Evolutionary conservation across 2,113 vertebrate species (phyloP), one percentile per base, ranked within the genome.

Genomic region (Phaethon lepturus): DNA sequence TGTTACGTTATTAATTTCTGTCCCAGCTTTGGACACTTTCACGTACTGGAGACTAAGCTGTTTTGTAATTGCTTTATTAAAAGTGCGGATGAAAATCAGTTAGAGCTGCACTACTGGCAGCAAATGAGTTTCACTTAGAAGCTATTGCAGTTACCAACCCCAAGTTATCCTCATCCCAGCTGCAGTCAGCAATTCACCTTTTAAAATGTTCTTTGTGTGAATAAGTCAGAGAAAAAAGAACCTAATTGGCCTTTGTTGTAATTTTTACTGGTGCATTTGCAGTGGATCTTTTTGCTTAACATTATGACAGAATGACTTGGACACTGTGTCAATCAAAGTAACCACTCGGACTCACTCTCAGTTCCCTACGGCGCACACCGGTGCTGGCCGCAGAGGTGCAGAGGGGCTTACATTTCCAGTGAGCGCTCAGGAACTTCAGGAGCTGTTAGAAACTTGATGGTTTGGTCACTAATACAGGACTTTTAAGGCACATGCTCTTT

Each of bases 171-270:
- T 86, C 58, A 82, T 85, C 83, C 80, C 66, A 90, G 77, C 45
- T 90, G 35, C 86, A 81, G 73, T 94, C 73, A 87, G 79, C 66
- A 91, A 85, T 85, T 87, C 96, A 93, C 93, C 86, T 95, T 97
- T 95, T 84, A 91, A 94, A 95, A 68, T 60, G 44, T 81, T 81
- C 52, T 91, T 87, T 89, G 80, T 94, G 52, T 82, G 91, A 91
- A 58, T 88, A 92, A 84, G 11, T n/a, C 40, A 28, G 40, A 77
- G 59, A 86, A 93, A 88, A 95, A 91, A 87, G 12, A 93, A 87
- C 13, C 11, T 90, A 87, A 87, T 85, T 86, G 66, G 66, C 69
- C 62, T 89, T 82, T 90, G 53, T 58, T 87, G 22, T 78, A 79
- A 75, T 94, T 94, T 95, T 94, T 78, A 89, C 52, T 81, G 69